Percentiles rank a stretch among this genome's conserved stretches.
Conservation (phyloP, 2,888 invertebrate genomes). For the Agrotis exclamationis region DNA sequence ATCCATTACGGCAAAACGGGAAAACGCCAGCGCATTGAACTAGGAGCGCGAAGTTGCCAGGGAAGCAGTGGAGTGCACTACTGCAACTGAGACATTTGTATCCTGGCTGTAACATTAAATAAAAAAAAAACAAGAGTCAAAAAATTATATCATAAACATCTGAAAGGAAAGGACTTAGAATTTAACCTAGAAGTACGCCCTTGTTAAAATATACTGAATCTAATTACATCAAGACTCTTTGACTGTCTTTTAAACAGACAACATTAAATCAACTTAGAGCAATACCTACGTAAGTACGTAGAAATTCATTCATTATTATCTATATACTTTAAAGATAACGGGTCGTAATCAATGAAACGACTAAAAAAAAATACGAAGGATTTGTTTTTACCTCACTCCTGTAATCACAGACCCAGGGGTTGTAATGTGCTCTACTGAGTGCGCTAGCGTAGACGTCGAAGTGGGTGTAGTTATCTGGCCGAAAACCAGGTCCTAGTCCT, state of each 20-base stretch:
- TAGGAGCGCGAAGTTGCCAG: slow-evolving; percentile 69
- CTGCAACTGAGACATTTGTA: slow-evolving; percentile 72
- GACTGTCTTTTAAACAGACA: not conserved
- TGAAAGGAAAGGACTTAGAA: not conserved
- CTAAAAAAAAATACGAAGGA: not conserved
- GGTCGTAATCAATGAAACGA: not conserved
- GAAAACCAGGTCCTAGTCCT: slow-evolving; percentile 41
- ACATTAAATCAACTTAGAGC: not conserved
- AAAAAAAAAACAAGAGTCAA: not conserved
- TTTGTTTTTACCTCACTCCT: slow-evolving; percentile 50
- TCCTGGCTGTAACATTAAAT: slow-evolving; percentile 67
- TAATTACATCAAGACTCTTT: not conserved
- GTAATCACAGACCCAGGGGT: slow-evolving; percentile 57
- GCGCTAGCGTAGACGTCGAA: slow-evolving; percentile 54
- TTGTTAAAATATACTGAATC: not conserved
- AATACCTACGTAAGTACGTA: not conserved
- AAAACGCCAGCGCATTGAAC: slow-evolving; percentile 72
- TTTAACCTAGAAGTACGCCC: not conserved
- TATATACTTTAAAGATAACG: not conserved
- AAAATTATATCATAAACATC: not conserved
- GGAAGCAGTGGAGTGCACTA: slow-evolving; percentile 73
- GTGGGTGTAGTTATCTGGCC: slow-evolving; percentile 40
- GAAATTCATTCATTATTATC: not conserved
- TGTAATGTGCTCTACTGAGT: slow-evolving; percentile 54
- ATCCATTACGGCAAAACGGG: slow-evolving; percentile 72